Conservation (phyloP, 2,113 vertebrate genomes). For the Lanius collurio region DNA sequence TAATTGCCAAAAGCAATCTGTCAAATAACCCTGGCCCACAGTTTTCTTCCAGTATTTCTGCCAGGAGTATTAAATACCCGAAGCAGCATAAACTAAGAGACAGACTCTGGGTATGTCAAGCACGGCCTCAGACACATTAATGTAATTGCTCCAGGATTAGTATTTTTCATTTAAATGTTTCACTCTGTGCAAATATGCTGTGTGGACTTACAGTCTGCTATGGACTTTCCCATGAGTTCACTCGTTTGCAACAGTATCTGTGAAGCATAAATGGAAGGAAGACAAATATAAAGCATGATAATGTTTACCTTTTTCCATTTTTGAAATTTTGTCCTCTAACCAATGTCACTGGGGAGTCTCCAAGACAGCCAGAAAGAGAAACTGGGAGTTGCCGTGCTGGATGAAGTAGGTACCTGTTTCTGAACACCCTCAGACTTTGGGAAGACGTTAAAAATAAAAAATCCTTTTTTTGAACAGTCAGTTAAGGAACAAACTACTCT, state of each 20-base stretch:
- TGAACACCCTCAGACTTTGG: background rate
- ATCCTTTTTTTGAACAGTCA: background rate
- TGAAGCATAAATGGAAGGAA: background rate
- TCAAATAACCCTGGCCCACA: background rate
- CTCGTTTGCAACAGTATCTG: background rate
- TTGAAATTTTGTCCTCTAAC: background rate
- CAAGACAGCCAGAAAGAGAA: background rate
- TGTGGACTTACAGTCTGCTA: background rate
- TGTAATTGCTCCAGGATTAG: background rate
- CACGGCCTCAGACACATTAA: background rate
- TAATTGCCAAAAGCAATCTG: background rate
- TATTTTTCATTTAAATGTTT: background rate
- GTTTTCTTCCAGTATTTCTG: background rate
- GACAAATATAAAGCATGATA: background rate
- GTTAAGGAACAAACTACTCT: background rate
- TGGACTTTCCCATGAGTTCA: background rate
- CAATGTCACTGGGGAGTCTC: background rate
- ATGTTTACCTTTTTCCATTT: slow-evolving; percentile 1
- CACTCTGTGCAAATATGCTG: background rate
- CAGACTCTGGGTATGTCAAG: background rate
- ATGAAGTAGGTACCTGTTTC: background rate
- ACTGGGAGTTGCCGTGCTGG: background rate
- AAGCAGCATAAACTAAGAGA: background rate
- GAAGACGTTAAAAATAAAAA: background rate
- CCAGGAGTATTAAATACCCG: background rate